Evolutionary conservation across 2,797 vertebrate genomes (phyloP).

Genomic region (Girardinus metallicus): DNA sequence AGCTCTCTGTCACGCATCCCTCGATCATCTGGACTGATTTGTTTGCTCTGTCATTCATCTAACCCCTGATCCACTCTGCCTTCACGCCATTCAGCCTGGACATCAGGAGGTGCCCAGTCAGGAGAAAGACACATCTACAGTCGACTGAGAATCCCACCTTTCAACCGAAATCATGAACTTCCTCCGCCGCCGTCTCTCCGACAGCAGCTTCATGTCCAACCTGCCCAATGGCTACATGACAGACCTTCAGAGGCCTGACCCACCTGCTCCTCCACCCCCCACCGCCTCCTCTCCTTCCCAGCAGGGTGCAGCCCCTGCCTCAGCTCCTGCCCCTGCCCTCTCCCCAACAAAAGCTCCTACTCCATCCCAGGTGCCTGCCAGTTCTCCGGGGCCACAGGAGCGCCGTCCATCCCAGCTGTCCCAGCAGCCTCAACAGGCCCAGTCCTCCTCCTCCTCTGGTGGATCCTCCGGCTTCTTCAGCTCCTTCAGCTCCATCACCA

Average conservation of each 20-base stretch:
- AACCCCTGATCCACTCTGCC: constrained; percentile 51
- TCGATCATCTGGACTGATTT: constrained; percentile 43
- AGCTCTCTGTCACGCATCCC: constrained; percentile 37
- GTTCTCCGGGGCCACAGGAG: constrained; percentile 81
- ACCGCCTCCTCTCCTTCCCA: constrained; percentile 72
- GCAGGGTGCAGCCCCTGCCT: constrained; percentile 67
- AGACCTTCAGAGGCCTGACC: constrained; percentile 95
- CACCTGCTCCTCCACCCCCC: constrained; percentile 86
- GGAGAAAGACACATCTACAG: constrained; percentile 1
- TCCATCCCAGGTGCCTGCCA: constrained; percentile 58
- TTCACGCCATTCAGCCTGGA: constrained; percentile 30
- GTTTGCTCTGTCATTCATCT: constrained; percentile 55
- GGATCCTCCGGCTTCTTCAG: constrained; percentile 93
- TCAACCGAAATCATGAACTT: constrained; percentile 89
- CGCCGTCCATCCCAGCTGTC: constrained; percentile 59
- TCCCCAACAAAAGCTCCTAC: constrained; percentile 86
- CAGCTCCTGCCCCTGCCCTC: constrained; percentile 73
- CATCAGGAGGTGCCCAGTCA: constrained; percentile 16
- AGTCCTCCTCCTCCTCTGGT: constrained; percentile 59
- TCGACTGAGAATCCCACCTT: constrained; percentile 38
- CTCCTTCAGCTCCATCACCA: constrained; percentile 97
- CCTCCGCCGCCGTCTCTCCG: constrained; percentile 95
- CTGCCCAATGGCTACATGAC: constrained; percentile 98
- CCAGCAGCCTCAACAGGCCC: constrained; percentile 67
- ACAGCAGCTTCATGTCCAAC: constrained; percentile 99